A percentile compares a stretch with the other conserved stretches of the same genome.
Evolutionary conservation across 2,797 vertebrate genomes (phyloP).

Genomic region (Myripristis jacobus): DNA sequence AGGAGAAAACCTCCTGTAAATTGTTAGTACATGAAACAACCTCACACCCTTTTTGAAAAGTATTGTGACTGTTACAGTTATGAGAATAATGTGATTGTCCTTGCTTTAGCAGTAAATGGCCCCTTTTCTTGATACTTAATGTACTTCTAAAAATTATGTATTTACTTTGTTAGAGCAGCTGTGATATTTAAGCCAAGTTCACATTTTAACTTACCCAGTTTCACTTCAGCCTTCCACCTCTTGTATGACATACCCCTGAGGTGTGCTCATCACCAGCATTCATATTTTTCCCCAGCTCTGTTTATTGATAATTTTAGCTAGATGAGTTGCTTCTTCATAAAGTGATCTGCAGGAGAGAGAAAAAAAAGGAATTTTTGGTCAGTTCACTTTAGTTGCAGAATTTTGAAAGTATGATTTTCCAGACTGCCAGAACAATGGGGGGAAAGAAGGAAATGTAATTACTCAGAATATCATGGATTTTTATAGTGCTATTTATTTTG

Average conservation of each 20-base stretch:
- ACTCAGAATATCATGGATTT: conserved; percentile 2
- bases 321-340: not conserved
- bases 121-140: not conserved
- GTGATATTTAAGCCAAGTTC: conserved; percentile 9
- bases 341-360: not conserved
- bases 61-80: not conserved
- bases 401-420: conserved; percentile 7
- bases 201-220: not conserved
- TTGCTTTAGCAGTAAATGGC: not conserved
- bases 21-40: not conserved
- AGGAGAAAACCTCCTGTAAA: not conserved
- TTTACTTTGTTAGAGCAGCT: not conserved
- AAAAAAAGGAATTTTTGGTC: not conserved
- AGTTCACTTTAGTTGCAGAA: not conserved
- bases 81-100: conserved; percentile 25
- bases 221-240: not conserved
- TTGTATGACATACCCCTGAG: not conserved
- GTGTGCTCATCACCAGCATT: not conserved
- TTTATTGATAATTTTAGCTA: not conserved
- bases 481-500: no score
- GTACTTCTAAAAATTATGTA: not conserved
- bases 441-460: conserved; percentile 9
- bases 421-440: not conserved
- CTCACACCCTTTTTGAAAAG: not conserved
- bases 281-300: not conserved